Conservation (phyloP, 2,888 invertebrate species). For the Scaptomyza parva region DNA sequence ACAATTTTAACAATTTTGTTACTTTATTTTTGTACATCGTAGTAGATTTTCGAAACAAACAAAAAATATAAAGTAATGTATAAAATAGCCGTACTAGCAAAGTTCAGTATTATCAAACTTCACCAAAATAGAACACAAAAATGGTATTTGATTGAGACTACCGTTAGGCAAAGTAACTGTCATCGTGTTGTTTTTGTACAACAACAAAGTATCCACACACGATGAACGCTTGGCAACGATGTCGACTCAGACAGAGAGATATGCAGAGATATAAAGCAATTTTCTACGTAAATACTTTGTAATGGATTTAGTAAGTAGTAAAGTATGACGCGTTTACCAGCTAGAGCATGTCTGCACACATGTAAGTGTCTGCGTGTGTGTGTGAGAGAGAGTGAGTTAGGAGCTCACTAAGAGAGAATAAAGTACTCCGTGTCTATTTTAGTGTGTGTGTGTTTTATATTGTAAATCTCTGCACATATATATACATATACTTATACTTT, state of each 20-base stretch:
- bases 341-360: slow-evolving; percentile 72
- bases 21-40: background rate
- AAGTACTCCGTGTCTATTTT: slow-evolving; percentile 51
- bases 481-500: slow-evolving; percentile 25
- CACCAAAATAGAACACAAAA: background rate
- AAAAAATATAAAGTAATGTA: background rate
- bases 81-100: background rate
- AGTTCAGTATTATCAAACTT: background rate
- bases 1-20: background rate
- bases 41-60: too few relatives aligned
- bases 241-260: slow-evolving; percentile 62
- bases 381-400: slow-evolving; percentile 42
- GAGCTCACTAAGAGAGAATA: slow-evolving; percentile 51
- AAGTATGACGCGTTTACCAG: slow-evolving; percentile 80
- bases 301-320: slow-evolving; percentile 81
- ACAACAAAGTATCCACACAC: slow-evolving; percentile 40
- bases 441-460: slow-evolving; percentile 63
- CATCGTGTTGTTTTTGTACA: slow-evolving; percentile 30
- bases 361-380: slow-evolving; percentile 21
- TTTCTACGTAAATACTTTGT: slow-evolving; percentile 81
- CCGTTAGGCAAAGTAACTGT: background rate
- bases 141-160: slow-evolving; percentile 14
- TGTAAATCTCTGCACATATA: slow-evolving; percentile 73
- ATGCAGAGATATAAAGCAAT: slow-evolving; percentile 80
- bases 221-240: slow-evolving; percentile 48